Base-by-base conservation (phyloP, 2,888 invertebrate species). In the Acanthococcus lagerstroemiae region DNA sequence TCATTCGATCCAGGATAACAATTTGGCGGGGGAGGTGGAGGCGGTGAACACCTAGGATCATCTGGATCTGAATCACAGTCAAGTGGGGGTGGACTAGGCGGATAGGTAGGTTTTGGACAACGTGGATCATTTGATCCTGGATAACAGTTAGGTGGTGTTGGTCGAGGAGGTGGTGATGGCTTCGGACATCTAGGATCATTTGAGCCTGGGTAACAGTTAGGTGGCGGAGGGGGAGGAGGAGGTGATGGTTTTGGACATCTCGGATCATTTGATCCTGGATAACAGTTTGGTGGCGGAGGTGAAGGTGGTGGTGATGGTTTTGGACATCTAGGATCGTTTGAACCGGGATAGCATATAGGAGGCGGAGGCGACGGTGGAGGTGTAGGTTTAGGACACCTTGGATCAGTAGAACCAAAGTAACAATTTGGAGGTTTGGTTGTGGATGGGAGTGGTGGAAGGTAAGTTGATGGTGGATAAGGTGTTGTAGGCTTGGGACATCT, bases 391-490 rank as follows among this genome's bases (percentile, higher is more conserved):
- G 67, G 67, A 52, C 77, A 77, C 24, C 72, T 72, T 0, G 75
- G 75, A 70, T 77, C 80, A 74, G 48, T 77, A 75, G 72, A 78
- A 76, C 75, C 81, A 75, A 72, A 80, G 75, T 72, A 75, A 72
- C 70, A 75, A n/a, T 69, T 3, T 52, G 68, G 50, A 15, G 70
- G 70, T 71, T 73, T 73, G 21, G 52, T 69, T 54, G 72, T 46
- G 66, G 56, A 24, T 68, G 70, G 58, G 67, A 67, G 63, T 48
- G 68, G 48, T 25, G 67, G 67, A 6, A 50, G 80, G 75, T 72
- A 75, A 67, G 57, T 22, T 65, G 22, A 12, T 17, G 55, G 26
- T 15, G 69, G 65, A 24, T 65, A 65, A 17, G 70, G 67, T 44
- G 67, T 65, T 21, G 67, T 67, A 12, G 67, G 67, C 25, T 61